Conservation (phyloP, 2,888 invertebrate genomes). For the Capitulum mitella region DNA sequence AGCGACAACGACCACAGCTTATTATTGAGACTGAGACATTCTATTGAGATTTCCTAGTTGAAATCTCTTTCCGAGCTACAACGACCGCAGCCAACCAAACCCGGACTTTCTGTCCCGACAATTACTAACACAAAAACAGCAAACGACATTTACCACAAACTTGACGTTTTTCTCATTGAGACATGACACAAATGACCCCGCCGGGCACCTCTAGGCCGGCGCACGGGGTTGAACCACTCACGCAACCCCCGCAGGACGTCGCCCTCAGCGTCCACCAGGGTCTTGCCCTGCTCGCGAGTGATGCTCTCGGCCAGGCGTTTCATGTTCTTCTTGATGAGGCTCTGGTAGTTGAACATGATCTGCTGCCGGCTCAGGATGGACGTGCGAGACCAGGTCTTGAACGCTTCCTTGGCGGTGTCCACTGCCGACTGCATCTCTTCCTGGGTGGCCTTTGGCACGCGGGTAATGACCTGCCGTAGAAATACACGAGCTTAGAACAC, state of each 20-base stretch:
- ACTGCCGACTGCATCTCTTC: slow-evolving; percentile 85
- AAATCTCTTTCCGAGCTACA: too few relatives aligned
- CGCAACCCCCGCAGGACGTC: slow-evolving; percentile 95
- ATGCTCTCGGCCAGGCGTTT: slow-evolving; percentile 83
- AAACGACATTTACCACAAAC: too few relatives aligned
- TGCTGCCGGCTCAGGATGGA: slow-evolving; percentile 89
- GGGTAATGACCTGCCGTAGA: slow-evolving; percentile 49
- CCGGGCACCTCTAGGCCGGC: not conserved
- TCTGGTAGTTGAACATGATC: slow-evolving; percentile 78
- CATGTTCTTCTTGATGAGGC: slow-evolving; percentile 77
- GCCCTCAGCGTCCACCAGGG: slow-evolving; percentile 92
- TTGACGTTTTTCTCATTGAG: not conserved
- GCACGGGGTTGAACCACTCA: slow-evolving; percentile 51
- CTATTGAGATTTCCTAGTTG: too few relatives aligned
- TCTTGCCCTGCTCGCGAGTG: slow-evolving; percentile 95
- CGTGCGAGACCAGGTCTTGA: slow-evolving; percentile 75
- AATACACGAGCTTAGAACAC: too few relatives aligned
- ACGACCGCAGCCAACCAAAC: too few relatives aligned
- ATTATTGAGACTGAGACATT: too few relatives aligned
- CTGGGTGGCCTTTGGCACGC: slow-evolving; percentile 83
- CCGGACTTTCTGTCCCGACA: too few relatives aligned
- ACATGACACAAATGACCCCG: not conserved
- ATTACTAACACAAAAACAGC: too few relatives aligned
- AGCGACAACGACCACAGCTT: too few relatives aligned
- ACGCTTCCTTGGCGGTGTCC: slow-evolving; percentile 72